Evolutionary conservation across 2,888 invertebrate genomes (phyloP), one percentile per base, ranked within the genome.

Genomic region (Lomographa bimaculata): DNA sequence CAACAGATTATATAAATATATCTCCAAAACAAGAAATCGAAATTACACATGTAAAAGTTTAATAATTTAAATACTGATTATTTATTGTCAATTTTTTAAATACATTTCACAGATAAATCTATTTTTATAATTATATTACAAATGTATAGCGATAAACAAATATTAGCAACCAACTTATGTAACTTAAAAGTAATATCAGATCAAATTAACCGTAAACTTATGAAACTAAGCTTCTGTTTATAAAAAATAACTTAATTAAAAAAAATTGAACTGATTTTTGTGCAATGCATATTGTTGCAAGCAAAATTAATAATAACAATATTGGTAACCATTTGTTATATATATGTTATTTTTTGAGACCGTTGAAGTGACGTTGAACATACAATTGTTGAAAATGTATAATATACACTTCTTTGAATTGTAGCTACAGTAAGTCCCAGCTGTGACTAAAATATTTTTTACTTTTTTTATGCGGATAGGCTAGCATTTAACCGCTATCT

Each of bases 51-150:
- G 44, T 44, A 50, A 54, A 50, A 57, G 64, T 71, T 68, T 53
- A 71, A 76, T 78, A 79, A 78, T 80, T 79, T 83, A 84, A 87
- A 86, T 86, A 87, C 85, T 86, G 85, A 73, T 85, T 82, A 84
- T 84, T 86, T 87, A 86, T 86, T 87, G 86, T 87, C 87, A 73
- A 82, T 74, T 82, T 65, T 60, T 66, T 64, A 82, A 82, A 79
- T 79, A 82, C 79, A 70, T 72, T 68, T 66, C 54, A 64, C 41
- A 57, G 60, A 64, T 59, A 55, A n/a, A 44, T 51, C 55, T 64
- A 60, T 37, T 43, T 50, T 48, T 60, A 56, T 57, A 60, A 57
- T 57, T 59, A 60, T 60, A 57, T 62, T 66, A 68, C 59, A 64
- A 52, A 56, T 34, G 24, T 54, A 47, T 46, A 55, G 55, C 58